phyloP scores from a whole-genome alignment of 2,797 vertebrate genomes.

The Orestias chungarensis region DNA sequence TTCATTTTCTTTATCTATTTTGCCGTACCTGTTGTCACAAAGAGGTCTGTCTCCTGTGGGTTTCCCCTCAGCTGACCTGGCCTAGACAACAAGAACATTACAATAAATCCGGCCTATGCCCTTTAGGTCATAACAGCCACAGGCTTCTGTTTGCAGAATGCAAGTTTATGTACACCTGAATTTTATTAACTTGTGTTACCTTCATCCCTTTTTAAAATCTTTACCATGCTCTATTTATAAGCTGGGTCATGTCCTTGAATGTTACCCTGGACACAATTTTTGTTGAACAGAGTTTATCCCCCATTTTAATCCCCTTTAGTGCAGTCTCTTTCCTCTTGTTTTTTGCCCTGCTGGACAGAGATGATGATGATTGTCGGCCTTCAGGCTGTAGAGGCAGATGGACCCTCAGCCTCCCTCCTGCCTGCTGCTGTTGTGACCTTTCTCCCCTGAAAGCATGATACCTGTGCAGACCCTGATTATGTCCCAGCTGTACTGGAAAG shows the following conservation, averaged over 20 bases:
- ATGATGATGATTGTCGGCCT: constrained; percentile 49
- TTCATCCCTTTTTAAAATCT: neutral
- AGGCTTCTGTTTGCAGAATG: neutral
- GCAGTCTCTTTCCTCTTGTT: constrained; percentile 21
- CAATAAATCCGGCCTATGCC: neutral
- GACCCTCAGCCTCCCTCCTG: constrained; percentile 40
- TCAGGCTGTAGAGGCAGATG: constrained; percentile 67
- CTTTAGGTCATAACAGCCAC: neutral
- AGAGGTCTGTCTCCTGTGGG: too few relatives aligned
- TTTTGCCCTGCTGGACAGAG: constrained; percentile 47
- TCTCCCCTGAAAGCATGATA: constrained; percentile 67
- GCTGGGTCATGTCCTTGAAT: constrained; percentile 25
- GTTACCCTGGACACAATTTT: constrained; percentile 36
- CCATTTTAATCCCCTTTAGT: constrained; percentile 23
- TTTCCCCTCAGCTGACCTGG: too few relatives aligned
- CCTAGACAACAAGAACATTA: too few relatives aligned
- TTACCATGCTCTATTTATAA: constrained; percentile 2
- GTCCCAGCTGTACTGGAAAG: constrained; percentile 50
- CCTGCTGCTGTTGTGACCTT: constrained; percentile 53
- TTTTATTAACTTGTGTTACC: neutral
- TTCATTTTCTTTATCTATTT: too few relatives aligned
- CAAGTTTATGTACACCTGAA: neutral
- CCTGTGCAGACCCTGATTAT: constrained; percentile 71
- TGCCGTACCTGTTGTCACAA: too few relatives aligned
- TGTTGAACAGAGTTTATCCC: constrained; percentile 7